A percentile compares a stretch with the other conserved stretches of the same genome.
These are phyloP conservation scores for Gobio gobio DNA, from an alignment of 2,113 vertebrate species.

Conservation along the genomic window DNA sequence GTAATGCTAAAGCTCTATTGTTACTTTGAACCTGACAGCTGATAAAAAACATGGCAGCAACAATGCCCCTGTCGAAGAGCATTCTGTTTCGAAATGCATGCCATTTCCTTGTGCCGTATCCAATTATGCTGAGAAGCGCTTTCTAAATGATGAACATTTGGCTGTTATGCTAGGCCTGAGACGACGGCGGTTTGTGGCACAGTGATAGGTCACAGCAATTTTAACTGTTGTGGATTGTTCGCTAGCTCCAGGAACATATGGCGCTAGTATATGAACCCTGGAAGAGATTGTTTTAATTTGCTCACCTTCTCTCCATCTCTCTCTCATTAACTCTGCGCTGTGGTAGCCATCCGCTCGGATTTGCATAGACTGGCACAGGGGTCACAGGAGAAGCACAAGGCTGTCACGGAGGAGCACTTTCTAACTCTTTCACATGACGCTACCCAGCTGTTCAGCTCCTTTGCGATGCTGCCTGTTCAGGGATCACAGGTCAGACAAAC, in stretches of 20 bases:
- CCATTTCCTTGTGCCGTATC: conserved; percentile 37
- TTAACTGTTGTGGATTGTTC: not conserved
- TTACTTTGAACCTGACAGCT: conserved; percentile 36
- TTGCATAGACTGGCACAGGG: conserved; percentile 34
- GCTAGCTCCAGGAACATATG: conserved; percentile 27
- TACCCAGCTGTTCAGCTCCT: conserved; percentile 24
- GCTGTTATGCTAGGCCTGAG: conserved; percentile 9
- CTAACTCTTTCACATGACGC: not conserved
- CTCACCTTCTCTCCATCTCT: not conserved
- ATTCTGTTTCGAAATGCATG: conserved; percentile 27
- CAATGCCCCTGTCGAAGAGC: conserved; percentile 6
- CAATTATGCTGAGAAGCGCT: not conserved
- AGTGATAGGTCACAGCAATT: conserved; percentile 22
- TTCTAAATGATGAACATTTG: conserved; percentile 43
- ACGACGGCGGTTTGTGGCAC: not conserved
- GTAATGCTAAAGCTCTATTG: conserved; percentile 32
- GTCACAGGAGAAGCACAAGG: conserved; percentile 13
- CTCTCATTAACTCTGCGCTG: conserved; percentile 35
- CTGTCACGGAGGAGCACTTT: conserved; percentile 6
- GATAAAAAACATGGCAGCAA: conserved; percentile 30
- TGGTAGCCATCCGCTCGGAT: conserved; percentile 12
- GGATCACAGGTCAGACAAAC: conserved; percentile 22
- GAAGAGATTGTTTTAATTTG: conserved; percentile 30
- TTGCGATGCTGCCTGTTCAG: conserved; percentile 2
- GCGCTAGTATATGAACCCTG: not conserved